Base-by-base conservation (phyloP, 1,140 invertebrate genomes). In the Centruroides sculpturatus region DNA sequence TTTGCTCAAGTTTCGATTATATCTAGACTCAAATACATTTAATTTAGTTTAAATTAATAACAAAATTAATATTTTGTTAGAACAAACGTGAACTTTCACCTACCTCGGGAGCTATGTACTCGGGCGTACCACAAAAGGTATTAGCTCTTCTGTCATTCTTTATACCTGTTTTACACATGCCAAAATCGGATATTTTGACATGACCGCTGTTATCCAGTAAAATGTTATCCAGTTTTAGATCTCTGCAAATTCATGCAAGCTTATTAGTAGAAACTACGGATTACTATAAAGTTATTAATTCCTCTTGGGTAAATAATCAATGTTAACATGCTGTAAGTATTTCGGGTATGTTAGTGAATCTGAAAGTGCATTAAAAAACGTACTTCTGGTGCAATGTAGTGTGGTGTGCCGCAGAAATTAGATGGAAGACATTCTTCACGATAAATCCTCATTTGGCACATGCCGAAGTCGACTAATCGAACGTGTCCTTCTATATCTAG, bases 341-440 rank as follows among this genome's bases (percentile, higher is more conserved):
- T 62, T 56, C 12, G 8, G 10, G 12, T n/a, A 7, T 50, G n/a
- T 13, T 64, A 10, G 4, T 11, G 11, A 56, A 35, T 55, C 35
- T n/a, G 41, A 41, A 41, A 41, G 41, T 5, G 35, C n/a, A 12
- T 3, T 34, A 48, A 6, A 12, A 35, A 35, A 47, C 56, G 52
- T 60, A 68, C 62, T 62, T 72, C 65, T 23, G 64, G 60, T 5
- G 59, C 59, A 51, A 72, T 66, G 49, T 66, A 61, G 75, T 98
- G 93, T 3, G 96, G 95, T 10, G 96, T 98, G n/a, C 96, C 96
- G 75, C 96, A 99, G 78, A 99, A 99, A 3, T 95, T 98, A 0
- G 92, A 92, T 6, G 90, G 94, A 47, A 67, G 59, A 58, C 62
- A 57, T 70, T 91, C 86, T 70, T 98, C 92, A 62, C 92, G 79